These are phyloP conservation scores for Vireo altiloquus DNA, from an alignment of 2,113 vertebrate species.

Conservation along the genomic window DNA sequence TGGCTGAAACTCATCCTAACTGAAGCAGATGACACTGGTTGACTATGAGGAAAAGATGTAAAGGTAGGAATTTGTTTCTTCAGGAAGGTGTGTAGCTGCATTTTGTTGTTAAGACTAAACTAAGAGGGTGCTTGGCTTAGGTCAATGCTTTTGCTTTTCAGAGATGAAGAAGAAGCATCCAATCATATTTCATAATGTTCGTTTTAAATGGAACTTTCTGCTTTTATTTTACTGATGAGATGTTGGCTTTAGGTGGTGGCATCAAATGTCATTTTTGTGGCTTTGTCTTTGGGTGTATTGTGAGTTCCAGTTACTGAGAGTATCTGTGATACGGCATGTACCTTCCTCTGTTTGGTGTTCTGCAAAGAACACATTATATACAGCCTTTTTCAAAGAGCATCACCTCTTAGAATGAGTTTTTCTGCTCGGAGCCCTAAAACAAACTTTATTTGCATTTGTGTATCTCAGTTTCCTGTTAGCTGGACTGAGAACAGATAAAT, in stretches of 20 bases:
- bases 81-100: background rate
- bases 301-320: background rate
- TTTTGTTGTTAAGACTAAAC: background rate
- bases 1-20: background rate
- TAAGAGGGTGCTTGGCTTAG: background rate
- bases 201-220: background rate
- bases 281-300: background rate
- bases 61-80: background rate
- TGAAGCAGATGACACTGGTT: slow-evolving; percentile 5
- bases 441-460: background rate
- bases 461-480: background rate
- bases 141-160: background rate
- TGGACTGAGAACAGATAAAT: background rate
- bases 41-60: background rate
- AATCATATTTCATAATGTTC: background rate
- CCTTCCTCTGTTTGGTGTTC: background rate
- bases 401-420: background rate
- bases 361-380: background rate
- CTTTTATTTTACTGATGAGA: background rate
- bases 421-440: background rate
- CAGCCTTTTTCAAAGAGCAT: background rate
- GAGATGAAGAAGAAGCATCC: background rate
- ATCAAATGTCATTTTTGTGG: background rate
- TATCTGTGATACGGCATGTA: background rate
- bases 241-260: background rate